Evolutionary conservation across 2,113 vertebrate species (phyloP), one percentile per base, ranked within the genome.

Genomic region (Cryptotis parvus): DNA sequence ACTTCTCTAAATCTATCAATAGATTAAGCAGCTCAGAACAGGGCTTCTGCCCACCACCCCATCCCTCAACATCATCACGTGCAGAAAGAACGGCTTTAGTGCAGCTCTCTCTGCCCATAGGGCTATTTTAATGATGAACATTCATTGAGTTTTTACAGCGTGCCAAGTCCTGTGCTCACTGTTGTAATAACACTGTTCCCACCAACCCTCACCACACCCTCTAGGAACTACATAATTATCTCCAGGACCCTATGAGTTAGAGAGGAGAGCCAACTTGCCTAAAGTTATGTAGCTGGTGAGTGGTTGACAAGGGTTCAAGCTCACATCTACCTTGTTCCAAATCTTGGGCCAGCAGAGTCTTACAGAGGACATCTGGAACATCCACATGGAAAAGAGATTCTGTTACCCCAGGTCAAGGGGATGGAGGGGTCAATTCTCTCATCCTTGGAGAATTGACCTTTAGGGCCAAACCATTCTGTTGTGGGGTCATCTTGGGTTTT

Each of bases 201-300:
- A 43, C n/a, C 73, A 72, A 83, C 63, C 61, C 83, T 82, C 20
- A 14, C 14, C 79, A 52, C 65, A 86, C 15, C 49, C 12, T 78
- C n/a, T 22, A 83, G 63, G 82, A 72, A 43, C 84, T 68, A 72
- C 27, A 45, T 43, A 78, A 63, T 72, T 63, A 61, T 76, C 79
- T 77, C 88, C 75, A 92, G 82, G 79, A 91, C 83, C n/a, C 63
- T 35, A 43, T 82, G 61, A 49, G 26, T 65, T 61, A 61, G 49
- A 89, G 73, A 55, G 9, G 43, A 90, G 84, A 82, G 76, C 18
- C 35, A 52, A 76, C 49, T 65, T 87, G 79, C 91, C 89, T 43
- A 49, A 85, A 82, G 52, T 72, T 68, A 45, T n/a, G 43, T 20
- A 88, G 70, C 72, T 77, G 87, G n/a, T 39, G 52, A 82, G 33